Base-by-base conservation (phyloP, 1,140 invertebrate species). In the Panonychus citri region DNA sequence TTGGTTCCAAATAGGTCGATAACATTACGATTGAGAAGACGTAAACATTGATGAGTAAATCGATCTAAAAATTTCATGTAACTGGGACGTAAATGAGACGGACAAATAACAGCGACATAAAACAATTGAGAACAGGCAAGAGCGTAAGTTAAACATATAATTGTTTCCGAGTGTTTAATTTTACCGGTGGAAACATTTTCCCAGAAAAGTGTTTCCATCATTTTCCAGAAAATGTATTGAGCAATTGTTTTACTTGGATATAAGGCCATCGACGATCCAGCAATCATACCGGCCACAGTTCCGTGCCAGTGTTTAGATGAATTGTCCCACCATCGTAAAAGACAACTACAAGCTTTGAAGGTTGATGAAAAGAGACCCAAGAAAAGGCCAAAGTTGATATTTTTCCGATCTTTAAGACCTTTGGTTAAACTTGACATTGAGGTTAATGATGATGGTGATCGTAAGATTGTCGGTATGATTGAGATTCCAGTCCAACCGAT, bases 41-140 rank as follows among this genome's bases (percentile, higher is more conserved):
- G 21, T 24, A 62, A 46, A 81, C 78, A 77, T 68, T 78, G 77
- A 40, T 80, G 80, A 8, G 83, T 85, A 34, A 85, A 69, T 60
- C 73, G 76, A 56, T 78, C 73, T 30, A 88, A 69, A 68, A 86
- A 88, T 65, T 80, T 82, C 76, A 80, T 85, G 67, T 88, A 88
- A n/a, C 81, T 82, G 13, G 80, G 71, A 63, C 83, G 73, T 42
- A 88, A 67, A 64, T 78, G 80, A 58, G 81, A 77, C 15, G 83
- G 82, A 66, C 86, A 83, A 54, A 85, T 59, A 27, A 85, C 76
- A 60, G 81, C 83, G 58, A 77, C 78, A 70, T 85, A 83, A 64
- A 88, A 85, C 17, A 86, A 70, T 28, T 54, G 53, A n/a, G 53
- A 37, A 19, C 19, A 39, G 27, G 19, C 27, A 61, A 82, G 70